Base-by-base conservation (phyloP, 2,888 invertebrate species). In the Charanyca ferruginea region DNA sequence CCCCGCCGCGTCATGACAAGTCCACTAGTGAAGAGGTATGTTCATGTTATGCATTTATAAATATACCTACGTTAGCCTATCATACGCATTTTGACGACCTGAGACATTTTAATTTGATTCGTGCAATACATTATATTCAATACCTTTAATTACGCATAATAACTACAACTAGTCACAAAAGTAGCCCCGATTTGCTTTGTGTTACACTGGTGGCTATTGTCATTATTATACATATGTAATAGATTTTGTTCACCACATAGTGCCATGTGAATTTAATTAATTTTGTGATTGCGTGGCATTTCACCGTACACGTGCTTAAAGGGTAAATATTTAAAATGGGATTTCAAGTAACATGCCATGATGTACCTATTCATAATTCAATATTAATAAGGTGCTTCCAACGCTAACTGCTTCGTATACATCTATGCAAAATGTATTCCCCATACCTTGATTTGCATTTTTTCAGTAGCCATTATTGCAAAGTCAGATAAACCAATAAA, bases 1-100 rank as follows among this genome's bases (percentile, higher is more conserved):
- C 98, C 41, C 98, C 98, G 69, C 97, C 98, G 84, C 96, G 99
- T 60, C 98, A 97, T 90, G 99, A 99, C 96, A 99, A 99, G 92
- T 97, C 98, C 81, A 98, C 98, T 86, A 98, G 98, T 90, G 99
- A 99, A 94, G 99, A 99, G 98, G 99, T 99, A 96, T 96, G 97
- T 71, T 66, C 23, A 47, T 55, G 1, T 48, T 52, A 1, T 48
- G 54, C 38, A 59, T 23, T 54, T 55, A 16, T 47, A 42, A 47
- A 32, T n/a, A 45, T 48, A 45, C 13, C 16, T 38, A 23, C 7
- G 48, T 32, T 38, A 38, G 13, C 58, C 58, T 44, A 47, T 22
- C 52, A 41, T 71, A 51, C 49, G 49, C 62, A 51, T 53, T n/a
- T 49, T 66, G 60, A 67, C 47, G 25, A 41, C 55, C 59, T 55